A percentile compares a stretch with the other conserved stretches of the same genome.
phyloP scores from a whole-genome alignment of 1,140 invertebrate species.

The Antheraea mylitta region DNA sequence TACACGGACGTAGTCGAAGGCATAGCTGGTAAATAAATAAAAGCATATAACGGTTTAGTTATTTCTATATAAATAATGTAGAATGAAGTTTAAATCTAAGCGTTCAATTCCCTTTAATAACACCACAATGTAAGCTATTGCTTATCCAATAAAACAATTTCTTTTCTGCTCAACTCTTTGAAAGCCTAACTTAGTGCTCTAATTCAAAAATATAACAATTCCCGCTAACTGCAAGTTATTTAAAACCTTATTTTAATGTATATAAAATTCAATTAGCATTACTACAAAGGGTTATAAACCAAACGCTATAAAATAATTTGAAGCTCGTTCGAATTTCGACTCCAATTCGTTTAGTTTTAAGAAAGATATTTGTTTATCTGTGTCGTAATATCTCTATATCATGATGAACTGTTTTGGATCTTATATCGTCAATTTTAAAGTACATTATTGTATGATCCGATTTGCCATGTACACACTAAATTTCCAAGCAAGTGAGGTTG shows the following conservation, averaged over 20 bases:
- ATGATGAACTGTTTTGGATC: neutral
- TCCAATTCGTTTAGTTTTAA: neutral
- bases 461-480: neutral
- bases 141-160: conserved; percentile 5
- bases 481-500: neutral
- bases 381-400: neutral
- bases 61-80: neutral
- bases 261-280: neutral
- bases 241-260: neutral
- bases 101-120: neutral
- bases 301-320: no score
- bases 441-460: neutral
- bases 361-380: neutral
- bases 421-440: neutral
- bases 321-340: neutral
- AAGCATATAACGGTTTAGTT: neutral
- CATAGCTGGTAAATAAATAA: no score
- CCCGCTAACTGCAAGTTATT: neutral
- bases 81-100: neutral
- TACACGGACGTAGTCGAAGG: no score
- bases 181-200: neutral
- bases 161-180: neutral
- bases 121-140: neutral
- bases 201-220: neutral
- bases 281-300: no score